Evolutionary conservation across 2,888 invertebrate genomes (phyloP), one percentile per base, ranked within the genome.

Genomic region (Venusia cambrica): DNA sequence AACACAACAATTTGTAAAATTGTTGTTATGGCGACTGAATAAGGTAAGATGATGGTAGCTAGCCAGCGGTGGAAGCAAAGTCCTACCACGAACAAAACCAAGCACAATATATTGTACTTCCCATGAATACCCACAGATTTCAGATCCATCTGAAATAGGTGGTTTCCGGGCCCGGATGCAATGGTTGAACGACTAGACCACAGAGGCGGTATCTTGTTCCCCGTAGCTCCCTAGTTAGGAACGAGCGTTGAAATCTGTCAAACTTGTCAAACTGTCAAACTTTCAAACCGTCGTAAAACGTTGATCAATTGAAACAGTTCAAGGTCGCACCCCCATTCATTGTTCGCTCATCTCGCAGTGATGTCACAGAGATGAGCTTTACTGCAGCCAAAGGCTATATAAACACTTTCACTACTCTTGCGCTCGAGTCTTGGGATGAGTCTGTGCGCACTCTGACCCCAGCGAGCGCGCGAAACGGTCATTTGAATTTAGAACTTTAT

Each of bases 391-490:
- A 51, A 79, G 73, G 81, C 81, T 85, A 85, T 85, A 85, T 81
- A 85, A 81, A 57, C 71, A 79, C 85, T 84, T 83, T 85, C 85
- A 75, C 85, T 71, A 45, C 33, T 40, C 57, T 55, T 56, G 70
- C 79, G 64, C 78, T 60, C 58, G 78, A 84, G 83, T 81, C 71
- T 74, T 72, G 73, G 66, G 72, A 73, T 71, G 72, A 63, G 57
- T 61, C 66, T 57, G 76, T 62, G 61, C 75, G 80, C 79, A 78
- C 83, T 79, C 78, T 81, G 81, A 83, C 79, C 80, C 65, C 64
- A 58, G 57, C 60, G 45, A 54, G 60, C 71, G 71, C 71, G 65
- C 33, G 36, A 48, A 48, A 51, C 51, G 51, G 51, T 41, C 50
- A 45, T 41, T 41, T 32, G 30, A 29, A 27, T 28, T 44, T 31